These are phyloP conservation scores for Xenopus tropicalis DNA, from an alignment of 2,113 vertebrate species.

Conservation along the genomic window UCB_Xtro_10.0 CM004443.2:181796501-181797000, in stretches of 20 bases:
- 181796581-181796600: too few species aligned
- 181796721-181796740: slow-evolving; percentile 54
- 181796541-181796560: too few species aligned
- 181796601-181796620: not conserved
- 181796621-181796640: slow-evolving; percentile 14
- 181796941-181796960: not conserved
- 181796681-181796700: slow-evolving; percentile 41
- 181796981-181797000: not conserved
- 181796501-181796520: too few species aligned
- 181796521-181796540: too few species aligned
- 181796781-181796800: slow-evolving; percentile 52
- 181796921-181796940: not conserved
- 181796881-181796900: not conserved
- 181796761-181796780: slow-evolving; percentile 57
- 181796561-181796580: too few species aligned
- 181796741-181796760: slow-evolving; percentile 60
- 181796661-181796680: slow-evolving; percentile 9
- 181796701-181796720: slow-evolving; percentile 50
- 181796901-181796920: not conserved
- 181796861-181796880: not conserved
- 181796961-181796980: too few species aligned
- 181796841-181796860: not conserved
- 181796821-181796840: slow-evolving; percentile 44
- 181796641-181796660: not conserved
- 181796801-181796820: slow-evolving; percentile 51